Evolutionary conservation across 1,140 invertebrate genomes (phyloP).

Genomic region (Procambarus clarkii): DNA sequence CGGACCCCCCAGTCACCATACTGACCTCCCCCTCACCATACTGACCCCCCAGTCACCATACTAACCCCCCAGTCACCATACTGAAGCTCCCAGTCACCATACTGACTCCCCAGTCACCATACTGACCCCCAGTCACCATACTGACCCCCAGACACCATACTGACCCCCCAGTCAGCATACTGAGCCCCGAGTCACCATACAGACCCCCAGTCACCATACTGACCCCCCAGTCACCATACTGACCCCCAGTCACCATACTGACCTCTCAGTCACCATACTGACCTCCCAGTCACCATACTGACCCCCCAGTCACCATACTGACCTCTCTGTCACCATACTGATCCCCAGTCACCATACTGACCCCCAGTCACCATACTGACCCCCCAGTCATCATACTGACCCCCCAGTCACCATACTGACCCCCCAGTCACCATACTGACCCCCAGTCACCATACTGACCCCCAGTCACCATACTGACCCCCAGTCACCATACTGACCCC

Average conservation of each 20-base stretch:
- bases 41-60: too few relatives aligned
- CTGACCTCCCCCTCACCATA: too few relatives aligned
- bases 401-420: background rate
- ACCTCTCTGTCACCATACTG: background rate
- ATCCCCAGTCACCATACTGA: background rate
- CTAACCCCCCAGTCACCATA: too few relatives aligned
- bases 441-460: background rate
- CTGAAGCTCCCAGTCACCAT: too few relatives aligned
- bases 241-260: background rate
- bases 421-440: background rate
- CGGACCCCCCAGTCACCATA: too few relatives aligned
- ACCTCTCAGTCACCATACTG: background rate
- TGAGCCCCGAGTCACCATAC: background rate
- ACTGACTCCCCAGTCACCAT: too few relatives aligned
- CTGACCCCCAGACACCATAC: background rate
- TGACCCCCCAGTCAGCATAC: background rate
- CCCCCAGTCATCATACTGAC: background rate
- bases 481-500: background rate
- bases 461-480: background rate
- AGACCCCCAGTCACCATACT: background rate
- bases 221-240: background rate
- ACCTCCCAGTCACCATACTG: background rate
- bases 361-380: background rate
- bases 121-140: background rate
- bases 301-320: background rate